These are phyloP conservation scores for Crotophaga sulcirostris DNA, from an alignment of 2,113 vertebrate genomes.

Conservation along the genomic window DNA sequence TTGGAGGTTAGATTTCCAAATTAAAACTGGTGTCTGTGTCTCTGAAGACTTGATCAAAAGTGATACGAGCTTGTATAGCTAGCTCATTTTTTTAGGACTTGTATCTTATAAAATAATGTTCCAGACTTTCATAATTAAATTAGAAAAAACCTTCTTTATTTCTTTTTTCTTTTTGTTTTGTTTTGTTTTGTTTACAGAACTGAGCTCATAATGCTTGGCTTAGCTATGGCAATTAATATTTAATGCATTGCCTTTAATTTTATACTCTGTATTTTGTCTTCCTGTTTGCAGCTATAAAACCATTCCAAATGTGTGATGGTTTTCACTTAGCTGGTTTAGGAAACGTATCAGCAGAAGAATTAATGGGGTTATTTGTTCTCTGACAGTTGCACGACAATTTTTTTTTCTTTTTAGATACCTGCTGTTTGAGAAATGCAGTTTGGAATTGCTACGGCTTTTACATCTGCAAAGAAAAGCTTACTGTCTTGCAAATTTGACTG, in stretches of 20 bases:
- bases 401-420: not conserved
- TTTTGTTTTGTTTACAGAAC: not conserved
- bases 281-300: not conserved
- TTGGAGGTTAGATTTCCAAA: not conserved
- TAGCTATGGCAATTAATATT: not conserved
- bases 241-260: not conserved
- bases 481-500: not conserved
- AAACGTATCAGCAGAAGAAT: not conserved
- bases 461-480: not conserved
- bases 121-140: not conserved
- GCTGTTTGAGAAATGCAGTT: conserved; percentile 20
- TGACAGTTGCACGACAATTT: not conserved
- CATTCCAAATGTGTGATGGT: not conserved
- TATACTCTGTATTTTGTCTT: not conserved
- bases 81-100: not conserved
- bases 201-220: not conserved
- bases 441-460: not conserved
- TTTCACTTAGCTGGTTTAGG: not conserved
- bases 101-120: not conserved
- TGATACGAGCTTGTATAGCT: not conserved
- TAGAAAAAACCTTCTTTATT: not conserved
- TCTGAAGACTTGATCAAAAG: not conserved
- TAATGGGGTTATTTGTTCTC: not conserved
- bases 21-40: not conserved
- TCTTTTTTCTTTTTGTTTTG: too few species aligned